These are phyloP conservation scores for Drosophila pseudotakahashii DNA, from an alignment of 2,888 invertebrate genomes.

Conservation along the genomic window DNA sequence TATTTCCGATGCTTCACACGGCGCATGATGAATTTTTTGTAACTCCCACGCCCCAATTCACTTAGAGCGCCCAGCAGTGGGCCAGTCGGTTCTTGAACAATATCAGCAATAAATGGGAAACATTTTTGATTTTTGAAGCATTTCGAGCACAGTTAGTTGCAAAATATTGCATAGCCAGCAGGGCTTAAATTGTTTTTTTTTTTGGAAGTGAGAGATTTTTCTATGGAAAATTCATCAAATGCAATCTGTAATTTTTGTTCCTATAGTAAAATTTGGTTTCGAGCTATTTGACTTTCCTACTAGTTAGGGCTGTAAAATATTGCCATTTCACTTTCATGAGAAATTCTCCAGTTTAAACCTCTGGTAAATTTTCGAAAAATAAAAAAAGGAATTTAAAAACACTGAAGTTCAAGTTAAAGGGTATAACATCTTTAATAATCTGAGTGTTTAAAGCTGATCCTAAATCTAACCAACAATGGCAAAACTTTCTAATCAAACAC, in stretches of 20 bases:
- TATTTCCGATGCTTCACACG: slow-evolving; percentile 32
- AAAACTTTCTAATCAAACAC: slow-evolving; percentile 59
- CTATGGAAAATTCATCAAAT: slow-evolving; percentile 1
- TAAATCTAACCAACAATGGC: not conserved
- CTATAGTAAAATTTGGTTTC: not conserved
- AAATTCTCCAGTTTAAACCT: not conserved
- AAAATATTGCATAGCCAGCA: slow-evolving; percentile 9
- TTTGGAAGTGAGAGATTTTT: not conserved
- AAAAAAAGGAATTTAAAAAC: no score
- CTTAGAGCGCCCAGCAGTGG: slow-evolving; percentile 3
- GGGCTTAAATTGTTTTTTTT: not conserved
- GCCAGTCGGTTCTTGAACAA: slow-evolving; percentile 6
- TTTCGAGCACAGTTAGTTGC: slow-evolving; percentile 18
- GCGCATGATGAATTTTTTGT: slow-evolving; percentile 41
- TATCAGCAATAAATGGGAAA: slow-evolving; percentile 17
- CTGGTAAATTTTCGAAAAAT: not conserved
- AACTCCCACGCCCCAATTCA: slow-evolving; percentile 27
- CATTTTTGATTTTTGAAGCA: slow-evolving; percentile 13
- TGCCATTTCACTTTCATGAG: not conserved
- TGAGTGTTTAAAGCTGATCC: not conserved
- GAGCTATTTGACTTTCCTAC: not conserved
- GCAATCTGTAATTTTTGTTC: slow-evolving; percentile 1
- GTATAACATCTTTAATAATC: no score
- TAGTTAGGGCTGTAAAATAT: not conserved
- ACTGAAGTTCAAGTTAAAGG: no score